These are phyloP conservation scores for Crotalus tigris DNA, from an alignment of 2,113 vertebrate species.

Conservation along the genomic window DNA sequence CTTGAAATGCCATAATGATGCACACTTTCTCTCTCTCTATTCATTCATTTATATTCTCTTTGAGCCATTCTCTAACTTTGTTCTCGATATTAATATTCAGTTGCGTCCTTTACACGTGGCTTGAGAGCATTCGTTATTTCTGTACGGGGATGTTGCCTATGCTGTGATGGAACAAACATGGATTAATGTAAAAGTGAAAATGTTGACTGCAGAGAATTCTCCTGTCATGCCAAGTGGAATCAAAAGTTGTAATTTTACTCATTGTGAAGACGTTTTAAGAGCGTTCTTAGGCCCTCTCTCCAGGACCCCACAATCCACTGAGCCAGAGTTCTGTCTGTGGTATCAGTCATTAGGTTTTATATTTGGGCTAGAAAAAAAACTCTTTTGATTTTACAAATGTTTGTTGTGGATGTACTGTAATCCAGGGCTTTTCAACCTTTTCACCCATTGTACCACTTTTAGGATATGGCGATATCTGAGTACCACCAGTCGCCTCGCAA, in stretches of 20 bases:
- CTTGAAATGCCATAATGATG: not conserved
- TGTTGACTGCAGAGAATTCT: not conserved
- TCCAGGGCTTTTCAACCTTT: not conserved
- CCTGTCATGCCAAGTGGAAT: not conserved
- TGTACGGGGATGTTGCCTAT: not conserved
- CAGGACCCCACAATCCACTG: not conserved
- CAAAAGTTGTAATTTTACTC: not conserved
- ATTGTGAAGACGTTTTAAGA: not conserved
- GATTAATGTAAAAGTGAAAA: not conserved
- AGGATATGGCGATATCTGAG: too few species aligned
- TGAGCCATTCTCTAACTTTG: not conserved
- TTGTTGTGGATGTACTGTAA: not conserved
- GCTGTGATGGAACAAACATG: not conserved
- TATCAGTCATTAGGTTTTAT: not conserved
- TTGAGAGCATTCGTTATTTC: not conserved
- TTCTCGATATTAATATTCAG: not conserved
- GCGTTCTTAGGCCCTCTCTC: not conserved
- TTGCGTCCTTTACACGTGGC: not conserved
- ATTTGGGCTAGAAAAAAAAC: not conserved
- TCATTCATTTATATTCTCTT: not conserved
- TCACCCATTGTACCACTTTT: too few species aligned
- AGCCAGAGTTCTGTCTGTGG: not conserved
- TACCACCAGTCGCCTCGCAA: too few species aligned
- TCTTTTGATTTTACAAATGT: not conserved
- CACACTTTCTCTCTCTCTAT: fast-evolving